These are phyloP conservation scores for Phyllotreta cruciferae DNA, from an alignment of 2,888 invertebrate genomes.

Conservation along the genomic window DNA sequence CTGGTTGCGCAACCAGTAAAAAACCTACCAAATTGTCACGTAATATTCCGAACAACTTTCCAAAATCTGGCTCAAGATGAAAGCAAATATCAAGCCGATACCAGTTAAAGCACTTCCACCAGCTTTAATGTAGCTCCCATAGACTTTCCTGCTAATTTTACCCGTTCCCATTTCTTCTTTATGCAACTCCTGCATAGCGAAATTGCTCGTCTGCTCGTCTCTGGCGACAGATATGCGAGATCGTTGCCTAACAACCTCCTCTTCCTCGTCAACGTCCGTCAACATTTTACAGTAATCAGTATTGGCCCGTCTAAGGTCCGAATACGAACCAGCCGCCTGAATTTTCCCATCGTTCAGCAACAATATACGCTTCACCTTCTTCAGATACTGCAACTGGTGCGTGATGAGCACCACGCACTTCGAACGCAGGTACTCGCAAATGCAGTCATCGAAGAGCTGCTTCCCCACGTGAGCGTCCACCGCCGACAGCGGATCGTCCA, in stretches of 20 bases:
- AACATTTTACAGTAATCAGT: slow-evolving; percentile 71
- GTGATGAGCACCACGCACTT: slow-evolving; percentile 79
- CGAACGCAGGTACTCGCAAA: slow-evolving; percentile 67
- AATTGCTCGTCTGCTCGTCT: slow-evolving; percentile 2
- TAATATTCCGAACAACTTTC: slow-evolving; percentile 82
- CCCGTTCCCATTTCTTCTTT: slow-evolving; percentile 71
- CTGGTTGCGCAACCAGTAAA: background rate
- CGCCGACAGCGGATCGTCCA: slow-evolving; percentile 90
- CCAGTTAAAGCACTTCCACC: slow-evolving; percentile 67
- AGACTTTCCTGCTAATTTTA: slow-evolving; percentile 61
- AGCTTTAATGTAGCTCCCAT: slow-evolving; percentile 73
- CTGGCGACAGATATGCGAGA: slow-evolving; percentile 13
- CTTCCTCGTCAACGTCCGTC: slow-evolving; percentile 41
- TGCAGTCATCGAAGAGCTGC: slow-evolving; percentile 83
- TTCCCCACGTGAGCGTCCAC: slow-evolving; percentile 89
- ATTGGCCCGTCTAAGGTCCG: slow-evolving; percentile 67
- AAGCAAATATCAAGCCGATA: slow-evolving; percentile 62
- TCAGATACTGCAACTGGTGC: slow-evolving; percentile 72
- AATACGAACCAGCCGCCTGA: slow-evolving; percentile 70
- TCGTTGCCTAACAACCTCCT: slow-evolving; percentile 39
- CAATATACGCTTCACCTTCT: slow-evolving; percentile 64
- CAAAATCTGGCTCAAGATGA: slow-evolving; percentile 51
- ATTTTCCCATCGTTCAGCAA: slow-evolving; percentile 65
- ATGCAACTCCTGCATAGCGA: slow-evolving; percentile 45
- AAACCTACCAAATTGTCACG: slow-evolving; percentile 74